Conservation (phyloP, 2,797 vertebrate genomes). For the Crocidura indochinensis region DNA sequence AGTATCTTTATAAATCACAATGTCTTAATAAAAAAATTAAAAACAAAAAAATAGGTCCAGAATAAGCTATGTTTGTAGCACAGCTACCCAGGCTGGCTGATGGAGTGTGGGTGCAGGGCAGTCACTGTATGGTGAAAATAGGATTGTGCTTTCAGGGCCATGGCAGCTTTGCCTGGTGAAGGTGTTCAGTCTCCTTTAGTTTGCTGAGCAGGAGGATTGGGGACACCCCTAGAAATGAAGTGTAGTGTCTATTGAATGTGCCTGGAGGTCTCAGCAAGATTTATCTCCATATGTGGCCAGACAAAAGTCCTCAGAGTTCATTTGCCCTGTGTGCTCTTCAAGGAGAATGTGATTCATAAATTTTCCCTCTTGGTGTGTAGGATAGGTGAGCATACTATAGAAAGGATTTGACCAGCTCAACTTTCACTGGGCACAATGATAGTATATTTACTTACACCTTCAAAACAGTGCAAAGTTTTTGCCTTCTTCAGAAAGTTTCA, state of each 20-base stretch:
- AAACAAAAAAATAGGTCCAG: background rate
- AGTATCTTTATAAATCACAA: no score
- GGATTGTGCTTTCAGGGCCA: background rate
- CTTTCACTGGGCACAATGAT: background rate
- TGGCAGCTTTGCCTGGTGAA: background rate
- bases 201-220: background rate
- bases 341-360: slow-evolving; percentile 3
- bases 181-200: background rate
- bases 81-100: background rate
- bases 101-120: background rate
- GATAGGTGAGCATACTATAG: background rate
- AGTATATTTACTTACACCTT: background rate
- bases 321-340: background rate
- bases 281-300: background rate
- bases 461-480: background rate
- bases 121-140: no score
- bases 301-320: background rate
- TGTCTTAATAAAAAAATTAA: no score
- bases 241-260: background rate
- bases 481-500: background rate
- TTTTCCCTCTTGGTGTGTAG: background rate
- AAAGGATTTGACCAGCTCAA: background rate
- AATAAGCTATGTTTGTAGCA: background rate
- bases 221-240: background rate
- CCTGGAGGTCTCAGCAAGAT: background rate